Percentiles rank a stretch among this genome's conserved stretches.
These are phyloP conservation scores for Drosophila orosa DNA, from an alignment of 1,140 invertebrate species.

Conservation along the genomic window DNA sequence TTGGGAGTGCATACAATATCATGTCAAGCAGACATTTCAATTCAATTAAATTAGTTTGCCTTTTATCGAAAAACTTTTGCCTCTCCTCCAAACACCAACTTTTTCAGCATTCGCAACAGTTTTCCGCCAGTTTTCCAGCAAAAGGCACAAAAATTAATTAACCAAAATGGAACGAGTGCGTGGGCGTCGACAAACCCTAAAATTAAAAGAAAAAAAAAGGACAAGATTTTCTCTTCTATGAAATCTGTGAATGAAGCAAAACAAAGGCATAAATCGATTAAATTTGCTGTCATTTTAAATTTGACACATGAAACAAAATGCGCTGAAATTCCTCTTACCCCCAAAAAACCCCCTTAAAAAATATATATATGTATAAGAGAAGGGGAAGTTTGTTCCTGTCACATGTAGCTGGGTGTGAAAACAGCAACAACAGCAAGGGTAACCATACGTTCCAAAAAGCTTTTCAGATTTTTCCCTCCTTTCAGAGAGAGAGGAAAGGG, in stretches of 20 bases:
- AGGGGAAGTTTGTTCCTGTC: constrained; percentile 56
- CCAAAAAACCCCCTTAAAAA: neutral
- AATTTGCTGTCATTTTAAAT: constrained; percentile 81
- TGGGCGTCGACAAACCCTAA: neutral
- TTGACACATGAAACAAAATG: constrained; percentile 77
- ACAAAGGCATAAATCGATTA: constrained; percentile 77
- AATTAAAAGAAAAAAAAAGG: too few relatives aligned
- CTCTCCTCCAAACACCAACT: constrained; percentile 18
- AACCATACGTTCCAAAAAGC: constrained; percentile 60
- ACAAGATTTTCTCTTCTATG: neutral
- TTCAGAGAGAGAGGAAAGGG: constrained; percentile 15
- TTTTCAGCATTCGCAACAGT: constrained; percentile 35
- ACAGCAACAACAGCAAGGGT: constrained; percentile 40
- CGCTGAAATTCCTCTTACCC: constrained; percentile 23
- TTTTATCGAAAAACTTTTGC: constrained; percentile 49
- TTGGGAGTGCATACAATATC: constrained; percentile 57
- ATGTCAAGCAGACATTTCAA: constrained; percentile 78
- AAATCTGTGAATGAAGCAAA: constrained; percentile 53
- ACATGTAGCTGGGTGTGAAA: constrained; percentile 67
- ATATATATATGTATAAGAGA: constrained; percentile 4
- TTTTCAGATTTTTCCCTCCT: constrained; percentile 52
- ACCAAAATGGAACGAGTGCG: constrained; percentile 11
- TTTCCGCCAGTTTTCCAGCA: constrained; percentile 11
- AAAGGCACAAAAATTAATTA: constrained; percentile 66
- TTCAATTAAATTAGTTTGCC: constrained; percentile 71